Percentiles rank a stretch among this genome's conserved stretches.
Evolutionary conservation across 1,140 invertebrate species (phyloP).

Genomic region (Cydia splendana): DNA sequence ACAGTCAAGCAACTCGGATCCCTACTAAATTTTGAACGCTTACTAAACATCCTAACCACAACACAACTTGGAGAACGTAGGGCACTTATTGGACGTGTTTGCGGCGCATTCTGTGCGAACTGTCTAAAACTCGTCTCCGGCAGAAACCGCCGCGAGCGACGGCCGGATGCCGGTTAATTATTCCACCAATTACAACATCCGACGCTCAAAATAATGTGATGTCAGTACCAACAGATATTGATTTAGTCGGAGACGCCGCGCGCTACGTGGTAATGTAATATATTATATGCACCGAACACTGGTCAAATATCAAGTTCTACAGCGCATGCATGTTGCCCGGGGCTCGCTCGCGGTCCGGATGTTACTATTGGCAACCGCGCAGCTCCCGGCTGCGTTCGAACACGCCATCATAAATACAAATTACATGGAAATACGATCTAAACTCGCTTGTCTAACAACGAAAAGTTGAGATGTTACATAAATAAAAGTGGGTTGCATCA

Average conservation of each 20-base stretch:
- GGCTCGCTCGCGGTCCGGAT: conserved; percentile 53
- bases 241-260: conserved; percentile 31
- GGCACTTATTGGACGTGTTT: conserved; percentile 9
- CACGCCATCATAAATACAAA: conserved; percentile 50
- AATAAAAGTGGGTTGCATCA: conserved; percentile 63
- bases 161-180: conserved; percentile 22
- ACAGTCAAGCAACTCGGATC: not conserved
- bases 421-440: conserved; percentile 46
- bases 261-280: conserved; percentile 33
- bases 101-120: not conserved
- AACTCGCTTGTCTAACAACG: conserved; percentile 42
- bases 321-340: conserved; percentile 51
- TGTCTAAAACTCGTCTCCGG: conserved; percentile 20
- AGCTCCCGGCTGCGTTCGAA: conserved; percentile 40
- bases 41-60: conserved; percentile 8
- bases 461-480: conserved; percentile 34
- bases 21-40: not conserved
- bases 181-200: conserved; percentile 21
- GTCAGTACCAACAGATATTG: conserved; percentile 33
- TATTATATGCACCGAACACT: conserved; percentile 43
- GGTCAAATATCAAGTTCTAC: conserved; percentile 53
- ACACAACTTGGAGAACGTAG: conserved; percentile 4
- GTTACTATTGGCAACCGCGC: conserved; percentile 69
- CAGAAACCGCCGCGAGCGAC: conserved; percentile 23
- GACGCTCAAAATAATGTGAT: conserved; percentile 21